Evolutionary conservation across 2,888 invertebrate genomes (phyloP).

Genomic region (Epinotia bilunana): DNA sequence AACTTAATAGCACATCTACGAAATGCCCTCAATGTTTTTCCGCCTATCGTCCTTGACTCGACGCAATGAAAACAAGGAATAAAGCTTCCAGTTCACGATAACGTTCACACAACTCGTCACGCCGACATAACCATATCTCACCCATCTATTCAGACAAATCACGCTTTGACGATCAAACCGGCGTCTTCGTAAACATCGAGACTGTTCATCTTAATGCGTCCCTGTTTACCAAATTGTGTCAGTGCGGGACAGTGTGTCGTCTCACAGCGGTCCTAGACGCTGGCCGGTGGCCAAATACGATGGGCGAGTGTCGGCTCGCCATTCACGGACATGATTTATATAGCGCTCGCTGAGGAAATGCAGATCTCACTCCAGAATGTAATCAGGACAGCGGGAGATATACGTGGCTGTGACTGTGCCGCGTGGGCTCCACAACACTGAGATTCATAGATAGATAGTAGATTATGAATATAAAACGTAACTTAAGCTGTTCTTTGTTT

Average conservation of each 20-base stretch:
- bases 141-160: conserved; percentile 35
- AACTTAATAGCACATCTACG: background rate
- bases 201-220: background rate
- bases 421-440: conserved; percentile 1
- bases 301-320: conserved; percentile 36
- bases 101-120: conserved; percentile 24
- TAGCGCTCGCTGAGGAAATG: conserved; percentile 36
- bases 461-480: too few species aligned
- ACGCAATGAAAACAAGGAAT: conserved; percentile 26
- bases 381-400: conserved; percentile 38
- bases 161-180: conserved; percentile 23
- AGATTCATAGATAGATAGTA: background rate
- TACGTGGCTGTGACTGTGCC: background rate
- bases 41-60: background rate
- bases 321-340: conserved; percentile 40
- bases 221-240: conserved; percentile 1
- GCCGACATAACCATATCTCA: conserved; percentile 25
- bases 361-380: conserved; percentile 38
- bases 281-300: conserved; percentile 32
- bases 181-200: background rate
- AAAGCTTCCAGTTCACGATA: conserved; percentile 19
- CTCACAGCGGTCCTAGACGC: background rate
- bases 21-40: conserved; percentile 9
- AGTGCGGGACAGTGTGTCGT: conserved; percentile 13
- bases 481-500: too few species aligned